Conservation (phyloP, 2,797 vertebrate genomes). For the Rhynchotus rufescens region DNA sequence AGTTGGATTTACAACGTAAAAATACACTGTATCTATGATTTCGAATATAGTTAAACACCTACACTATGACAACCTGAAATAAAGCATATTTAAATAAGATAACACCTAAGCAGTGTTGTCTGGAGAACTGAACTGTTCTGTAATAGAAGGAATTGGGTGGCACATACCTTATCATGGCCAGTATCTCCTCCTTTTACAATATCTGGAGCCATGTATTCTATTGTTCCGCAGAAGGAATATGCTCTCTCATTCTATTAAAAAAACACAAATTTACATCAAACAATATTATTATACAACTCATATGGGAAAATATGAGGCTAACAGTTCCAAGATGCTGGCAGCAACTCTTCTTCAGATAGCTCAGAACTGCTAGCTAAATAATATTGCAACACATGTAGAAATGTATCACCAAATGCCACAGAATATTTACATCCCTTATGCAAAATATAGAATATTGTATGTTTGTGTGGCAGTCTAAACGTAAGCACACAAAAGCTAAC, state of each 20-base stretch:
- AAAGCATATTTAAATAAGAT: not conserved
- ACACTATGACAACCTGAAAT: not conserved
- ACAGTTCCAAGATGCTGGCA: constrained; percentile 47
- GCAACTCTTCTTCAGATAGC: constrained; percentile 65
- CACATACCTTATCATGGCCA: constrained; percentile 95
- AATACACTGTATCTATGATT: not conserved
- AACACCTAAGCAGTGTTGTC: not conserved
- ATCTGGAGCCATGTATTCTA: constrained; percentile 99
- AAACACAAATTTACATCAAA: not conserved
- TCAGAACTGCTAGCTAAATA: constrained; percentile 58
- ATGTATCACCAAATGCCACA: not conserved
- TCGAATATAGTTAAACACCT: not conserved
- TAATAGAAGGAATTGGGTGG: not conserved
- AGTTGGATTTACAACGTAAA: not conserved
- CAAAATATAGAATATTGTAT: constrained; percentile 19
- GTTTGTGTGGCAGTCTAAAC: constrained; percentile 24
- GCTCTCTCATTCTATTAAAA: constrained; percentile 89
- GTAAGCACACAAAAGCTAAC: constrained; percentile 1
- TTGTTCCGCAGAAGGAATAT: constrained; percentile 97
- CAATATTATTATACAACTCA: not conserved
- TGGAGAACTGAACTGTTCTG: not conserved
- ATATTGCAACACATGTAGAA: constrained; percentile 22
- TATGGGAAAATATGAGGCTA: constrained; percentile 29
- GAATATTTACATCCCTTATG: not conserved
- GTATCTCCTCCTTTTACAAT: constrained; percentile 94